Percentiles rank a stretch among this genome's conserved stretches.
phyloP scores from a whole-genome alignment of 2,113 vertebrate species.

The Cephalophus harveyi region DNA sequence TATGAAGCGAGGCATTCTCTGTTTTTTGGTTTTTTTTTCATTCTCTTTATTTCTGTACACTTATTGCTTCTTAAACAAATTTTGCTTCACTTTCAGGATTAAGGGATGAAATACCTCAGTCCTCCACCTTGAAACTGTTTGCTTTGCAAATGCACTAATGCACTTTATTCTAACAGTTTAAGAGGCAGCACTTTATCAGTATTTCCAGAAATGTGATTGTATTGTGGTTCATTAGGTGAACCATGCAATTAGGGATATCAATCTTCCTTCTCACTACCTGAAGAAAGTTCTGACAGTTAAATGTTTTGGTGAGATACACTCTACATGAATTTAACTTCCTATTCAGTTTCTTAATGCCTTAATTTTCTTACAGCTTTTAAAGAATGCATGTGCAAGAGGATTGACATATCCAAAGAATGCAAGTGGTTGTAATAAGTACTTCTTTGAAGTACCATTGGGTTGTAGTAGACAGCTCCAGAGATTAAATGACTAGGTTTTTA shows the following conservation, averaged over 20 bases:
- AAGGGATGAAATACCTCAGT: background rate
- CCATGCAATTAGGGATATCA: background rate
- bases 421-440: slow-evolving; percentile 9
- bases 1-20: background rate
- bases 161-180: background rate
- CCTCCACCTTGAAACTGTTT: background rate
- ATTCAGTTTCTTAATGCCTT: slow-evolving; percentile 40
- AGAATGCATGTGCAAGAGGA: background rate
- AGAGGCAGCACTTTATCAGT: background rate
- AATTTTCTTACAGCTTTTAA: slow-evolving; percentile 18
- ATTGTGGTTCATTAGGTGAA: background rate
- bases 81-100: background rate
- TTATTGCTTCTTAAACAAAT: background rate
- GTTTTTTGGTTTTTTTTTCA: background rate
- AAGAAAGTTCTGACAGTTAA: slow-evolving; percentile 33
- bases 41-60: background rate
- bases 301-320: slow-evolving; percentile 16
- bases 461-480: background rate
- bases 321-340: background rate
- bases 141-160: background rate
- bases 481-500: background rate
- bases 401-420: background rate
- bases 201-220: background rate
- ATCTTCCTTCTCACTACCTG: slow-evolving; percentile 22
- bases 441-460: background rate